These are phyloP conservation scores for Crocallis elinguaria DNA, from an alignment of 2,888 invertebrate species.

Conservation along the genomic window DNA sequence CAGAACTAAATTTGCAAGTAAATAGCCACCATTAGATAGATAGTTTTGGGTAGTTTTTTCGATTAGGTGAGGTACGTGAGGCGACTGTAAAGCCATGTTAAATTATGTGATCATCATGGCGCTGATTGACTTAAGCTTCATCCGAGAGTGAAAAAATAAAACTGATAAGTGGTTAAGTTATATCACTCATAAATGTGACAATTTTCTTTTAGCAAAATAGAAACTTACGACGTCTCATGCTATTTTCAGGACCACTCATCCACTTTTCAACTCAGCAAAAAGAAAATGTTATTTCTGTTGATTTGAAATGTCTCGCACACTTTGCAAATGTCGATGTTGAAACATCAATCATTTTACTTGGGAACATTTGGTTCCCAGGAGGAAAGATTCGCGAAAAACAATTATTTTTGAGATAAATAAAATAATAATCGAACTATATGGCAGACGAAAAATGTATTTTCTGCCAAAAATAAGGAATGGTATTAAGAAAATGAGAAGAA, in stretches of 20 bases:
- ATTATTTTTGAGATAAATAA: background rate
- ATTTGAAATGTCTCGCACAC: constrained; percentile 58
- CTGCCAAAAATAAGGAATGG: too few relatives aligned
- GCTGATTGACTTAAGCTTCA: too few relatives aligned
- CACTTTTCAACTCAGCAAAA: constrained; percentile 1
- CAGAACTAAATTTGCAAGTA: constrained; percentile 18
- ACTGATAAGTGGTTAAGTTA: too few relatives aligned
- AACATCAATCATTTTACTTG: constrained; percentile 69
- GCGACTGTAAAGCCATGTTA: background rate
- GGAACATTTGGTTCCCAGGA: constrained; percentile 38
- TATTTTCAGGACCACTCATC: constrained; percentile 1
- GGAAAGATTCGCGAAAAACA: background rate
- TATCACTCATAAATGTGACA: background rate
- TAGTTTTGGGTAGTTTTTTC: background rate
- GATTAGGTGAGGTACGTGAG: background rate
- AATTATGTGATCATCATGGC: background rate
- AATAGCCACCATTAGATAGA: constrained; percentile 10
- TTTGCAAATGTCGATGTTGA: constrained; percentile 63
- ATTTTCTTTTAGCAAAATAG: background rate
- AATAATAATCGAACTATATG: background rate
- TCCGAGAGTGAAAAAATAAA: too few relatives aligned
- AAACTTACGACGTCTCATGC: background rate
- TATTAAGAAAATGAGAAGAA: too few relatives aligned
- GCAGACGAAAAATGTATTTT: background rate
- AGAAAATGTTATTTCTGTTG: constrained; percentile 26